These are phyloP conservation scores for Caenorhabditis virilis DNA, from an alignment of 2,888 invertebrate species.

Conservation along the genomic window DNA sequence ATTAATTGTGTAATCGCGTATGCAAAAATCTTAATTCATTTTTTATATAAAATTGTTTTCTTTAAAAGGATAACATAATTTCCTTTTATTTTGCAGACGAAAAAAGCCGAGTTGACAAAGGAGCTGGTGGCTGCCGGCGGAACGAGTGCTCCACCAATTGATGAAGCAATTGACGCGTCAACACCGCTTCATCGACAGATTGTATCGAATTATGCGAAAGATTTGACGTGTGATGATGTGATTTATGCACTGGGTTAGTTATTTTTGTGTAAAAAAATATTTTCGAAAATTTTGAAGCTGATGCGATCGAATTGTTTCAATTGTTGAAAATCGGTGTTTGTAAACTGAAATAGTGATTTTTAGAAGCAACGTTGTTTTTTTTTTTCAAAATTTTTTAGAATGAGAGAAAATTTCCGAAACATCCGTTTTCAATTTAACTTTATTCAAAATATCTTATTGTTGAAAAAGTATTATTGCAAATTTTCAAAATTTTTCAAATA, in stretches of 20 bases:
- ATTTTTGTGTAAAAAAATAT: too few species aligned
- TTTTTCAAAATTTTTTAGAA: background rate
- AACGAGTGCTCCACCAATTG: conserved; percentile 77
- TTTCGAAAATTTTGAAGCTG: too few species aligned
- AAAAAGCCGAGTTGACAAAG: conserved; percentile 83
- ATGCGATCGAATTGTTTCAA: too few species aligned
- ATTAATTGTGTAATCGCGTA: too few species aligned
- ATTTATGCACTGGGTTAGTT: conserved; percentile 96
- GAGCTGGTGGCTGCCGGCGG: conserved; percentile 75
- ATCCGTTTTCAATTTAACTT: background rate
- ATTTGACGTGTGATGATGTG: conserved; percentile 95
- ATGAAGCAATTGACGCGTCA: conserved; percentile 70
- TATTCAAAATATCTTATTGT: background rate
- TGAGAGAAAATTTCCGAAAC: background rate
- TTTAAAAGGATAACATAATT: too few species aligned
- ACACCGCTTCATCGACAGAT: conserved; percentile 59
- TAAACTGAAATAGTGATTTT: too few species aligned
- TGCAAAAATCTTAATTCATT: too few species aligned
- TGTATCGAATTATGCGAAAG: conserved; percentile 74
- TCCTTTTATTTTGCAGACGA: conserved; percentile 74
- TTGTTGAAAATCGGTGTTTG: too few species aligned
- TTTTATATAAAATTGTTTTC: too few species aligned
- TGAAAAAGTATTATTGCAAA: background rate
- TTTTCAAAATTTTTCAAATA: conserved; percentile 1
- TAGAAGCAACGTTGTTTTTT: background rate